Evolutionary conservation across 2,113 vertebrate species (phyloP).

Genomic region (Sylvietta virens): DNA sequence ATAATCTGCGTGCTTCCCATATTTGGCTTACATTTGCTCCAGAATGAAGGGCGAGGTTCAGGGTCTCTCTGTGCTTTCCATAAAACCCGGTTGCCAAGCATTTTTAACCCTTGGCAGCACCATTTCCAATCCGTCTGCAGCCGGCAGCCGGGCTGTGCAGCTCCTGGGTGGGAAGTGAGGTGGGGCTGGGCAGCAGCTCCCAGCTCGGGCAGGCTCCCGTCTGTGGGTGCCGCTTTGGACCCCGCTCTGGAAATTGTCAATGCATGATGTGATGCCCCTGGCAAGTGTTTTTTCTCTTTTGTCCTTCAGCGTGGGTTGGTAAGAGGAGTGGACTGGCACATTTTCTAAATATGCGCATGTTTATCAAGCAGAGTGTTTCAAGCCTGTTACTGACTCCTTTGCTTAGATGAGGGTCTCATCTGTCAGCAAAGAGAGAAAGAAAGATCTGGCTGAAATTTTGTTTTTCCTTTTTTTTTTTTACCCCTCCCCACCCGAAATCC

Average conservation of each 20-base stretch:
- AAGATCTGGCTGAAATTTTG: neutral
- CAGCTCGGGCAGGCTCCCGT: neutral
- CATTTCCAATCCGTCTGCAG: conserved; percentile 8
- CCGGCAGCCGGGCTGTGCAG: conserved; percentile 19
- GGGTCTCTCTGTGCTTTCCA: neutral
- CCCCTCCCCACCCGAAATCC: neutral
- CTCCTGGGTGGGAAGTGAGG: neutral
- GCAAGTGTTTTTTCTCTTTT: neutral
- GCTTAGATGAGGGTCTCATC: neutral
- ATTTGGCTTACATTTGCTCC: neutral
- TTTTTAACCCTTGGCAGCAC: conserved; percentile 49
- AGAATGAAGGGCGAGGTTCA: neutral
- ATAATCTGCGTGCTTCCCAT: neutral
- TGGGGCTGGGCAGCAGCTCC: conserved; percentile 4
- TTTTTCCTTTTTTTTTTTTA: neutral
- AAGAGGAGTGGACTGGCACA: neutral
- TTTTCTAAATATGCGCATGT: neutral
- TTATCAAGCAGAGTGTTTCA: neutral
- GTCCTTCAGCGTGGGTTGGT: neutral
- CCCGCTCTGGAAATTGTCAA: neutral
- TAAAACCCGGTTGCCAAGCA: conserved; percentile 36
- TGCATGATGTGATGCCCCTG: neutral
- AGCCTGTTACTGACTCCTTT: neutral
- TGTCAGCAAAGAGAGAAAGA: neutral
- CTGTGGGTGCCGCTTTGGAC: neutral